Evolutionary conservation across 2,797 vertebrate species (phyloP), one percentile per base, ranked within the genome.

Genomic region (Calcarius lapponicus): DNA sequence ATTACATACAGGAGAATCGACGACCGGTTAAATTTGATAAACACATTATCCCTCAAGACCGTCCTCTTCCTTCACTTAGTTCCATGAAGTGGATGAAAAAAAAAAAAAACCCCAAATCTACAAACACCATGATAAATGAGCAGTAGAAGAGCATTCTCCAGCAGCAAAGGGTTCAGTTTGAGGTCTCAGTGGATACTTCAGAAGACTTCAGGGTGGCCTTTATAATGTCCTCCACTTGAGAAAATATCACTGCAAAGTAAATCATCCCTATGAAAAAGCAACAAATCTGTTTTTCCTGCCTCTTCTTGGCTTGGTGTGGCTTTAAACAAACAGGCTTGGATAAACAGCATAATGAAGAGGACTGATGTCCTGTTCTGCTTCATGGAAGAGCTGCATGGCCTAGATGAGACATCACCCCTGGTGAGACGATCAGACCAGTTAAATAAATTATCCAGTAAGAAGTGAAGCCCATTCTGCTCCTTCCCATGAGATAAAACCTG

Each of bases 101-200:
- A 1, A 0, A 4, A 22, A 62, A 1, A 0, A 4, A 22, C 26
- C 32, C 51, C 51, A 72, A 74, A 78, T 36, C 74, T 72, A 81
- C 43, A 67, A 84, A 28, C 17, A 76, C 2, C 21, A 70, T 1
- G 14, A 62, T 38, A 80, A 86, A 88, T 45, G 40, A 75, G 43
- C 31, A 84, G 50, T 2, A 83, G 19, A 61, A 34, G 19, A 45
- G 19, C 6, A 25, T 4, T 25, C 10, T 80, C 48, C 53, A 81
- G 40, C 1, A 2, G 31, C 3, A 2, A 90, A 84, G 28, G 8
- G 34, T 32, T 88, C 80, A 43, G 45, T 51, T 4, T 64, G 36
- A 85, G 42, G 45, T 78, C 48, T 61, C 25, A 32, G 21, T 10
- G 38, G 73, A 70, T 38, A 48, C 32, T 86, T 92, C 85, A 29